Base-by-base conservation (phyloP, 2,113 vertebrate species). In the Neofelis nebulosa region DNA sequence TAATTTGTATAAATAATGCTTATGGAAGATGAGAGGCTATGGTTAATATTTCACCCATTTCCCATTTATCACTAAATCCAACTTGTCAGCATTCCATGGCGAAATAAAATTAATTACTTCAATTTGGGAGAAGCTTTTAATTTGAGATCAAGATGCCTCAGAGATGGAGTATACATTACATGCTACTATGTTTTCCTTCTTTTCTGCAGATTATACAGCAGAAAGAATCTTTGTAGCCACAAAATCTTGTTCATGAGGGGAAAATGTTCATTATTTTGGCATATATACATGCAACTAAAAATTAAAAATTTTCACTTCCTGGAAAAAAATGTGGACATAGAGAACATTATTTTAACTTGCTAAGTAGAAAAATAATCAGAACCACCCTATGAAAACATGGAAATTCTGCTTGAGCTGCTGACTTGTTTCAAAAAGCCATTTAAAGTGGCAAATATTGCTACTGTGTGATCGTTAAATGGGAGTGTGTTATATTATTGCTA, bases 281-380 rank as follows among this genome's bases (percentile, higher is more conserved):
- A 55, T 33, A 52, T 80, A 68, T 27, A 14, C n/a, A 21, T 45
- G 29, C 52, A 74, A 61, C 48, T 92, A 80, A 79, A 69, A 94
- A 83, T 48, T 36, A 68, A 91, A 71, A 2, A 61, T 71, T 92
- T 74, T 93, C 19, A 93, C 61, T 66, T 90, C 25, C 57, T 2
- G 82, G 63, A 68, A 41, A 97, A 97, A 65, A 82, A 83, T 81
- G 80, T 63, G 41, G 16, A 89, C 27, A 7, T 36, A 50, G 27
- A 79, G n/a, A 96, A 88, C 18, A 36, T 76, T 73, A 71, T 71
- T 96, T 96, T 95, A 69, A 68, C 74, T 98, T 89, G 38, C 15
- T 65, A 90, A 65, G 76, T 33, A 94, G 23, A 29, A 27, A 85
- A 36, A 61, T 69, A 2, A 85, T 73, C 29, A 93, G 33, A 82